phyloP scores from a whole-genome alignment of 2,113 vertebrate genomes.

The Mixornis gularis region DNA sequence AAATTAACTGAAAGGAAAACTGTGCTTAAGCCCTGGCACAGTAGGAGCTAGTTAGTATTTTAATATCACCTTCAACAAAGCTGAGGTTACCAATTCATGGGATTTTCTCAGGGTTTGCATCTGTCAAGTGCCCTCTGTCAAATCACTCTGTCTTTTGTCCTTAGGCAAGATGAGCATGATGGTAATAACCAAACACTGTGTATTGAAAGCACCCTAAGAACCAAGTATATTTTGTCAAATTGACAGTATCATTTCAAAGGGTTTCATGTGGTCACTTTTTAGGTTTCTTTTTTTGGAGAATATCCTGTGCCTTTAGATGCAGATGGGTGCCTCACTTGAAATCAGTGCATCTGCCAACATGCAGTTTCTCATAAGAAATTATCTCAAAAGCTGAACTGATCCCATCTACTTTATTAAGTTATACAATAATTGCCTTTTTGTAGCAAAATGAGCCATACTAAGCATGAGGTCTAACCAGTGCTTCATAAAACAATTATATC shows the following conservation, averaged over 20 bases:
- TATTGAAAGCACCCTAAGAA: background rate
- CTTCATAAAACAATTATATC: conserved; percentile 10
- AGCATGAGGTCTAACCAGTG: background rate
- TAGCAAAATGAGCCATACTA: background rate
- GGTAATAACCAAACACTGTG: background rate
- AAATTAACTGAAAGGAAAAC: background rate
- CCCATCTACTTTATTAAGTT: background rate
- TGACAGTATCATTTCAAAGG: background rate
- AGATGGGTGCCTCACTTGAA: background rate
- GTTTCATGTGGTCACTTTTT: background rate
- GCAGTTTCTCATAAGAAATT: background rate
- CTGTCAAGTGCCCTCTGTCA: background rate
- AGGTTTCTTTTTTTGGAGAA: background rate
- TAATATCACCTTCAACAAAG: background rate
- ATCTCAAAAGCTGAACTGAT: background rate
- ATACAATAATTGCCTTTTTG: background rate
- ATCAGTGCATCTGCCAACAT: background rate
- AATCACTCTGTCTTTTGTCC: background rate
- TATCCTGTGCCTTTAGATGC: background rate
- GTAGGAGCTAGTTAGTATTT: background rate
- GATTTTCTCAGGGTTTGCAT: background rate
- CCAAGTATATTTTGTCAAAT: background rate
- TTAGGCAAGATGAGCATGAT: background rate
- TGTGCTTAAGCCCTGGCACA: background rate
- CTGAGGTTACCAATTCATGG: background rate